Evolutionary conservation across 2,888 invertebrate species (phyloP), one percentile per base, ranked within the genome.

Genomic region (Parnassius apollo): DNA sequence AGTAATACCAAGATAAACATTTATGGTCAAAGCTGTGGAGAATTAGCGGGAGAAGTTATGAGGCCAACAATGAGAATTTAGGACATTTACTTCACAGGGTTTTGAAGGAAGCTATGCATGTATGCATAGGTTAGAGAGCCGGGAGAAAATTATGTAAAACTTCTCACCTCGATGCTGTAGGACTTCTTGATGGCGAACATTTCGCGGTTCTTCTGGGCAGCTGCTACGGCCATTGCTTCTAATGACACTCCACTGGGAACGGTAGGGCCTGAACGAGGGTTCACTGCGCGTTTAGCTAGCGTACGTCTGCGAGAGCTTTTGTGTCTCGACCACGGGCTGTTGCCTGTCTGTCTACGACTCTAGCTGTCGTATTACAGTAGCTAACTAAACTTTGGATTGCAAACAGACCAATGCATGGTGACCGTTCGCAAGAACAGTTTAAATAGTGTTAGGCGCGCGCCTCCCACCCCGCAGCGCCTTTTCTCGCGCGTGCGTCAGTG

Each of bases 161-260:
- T 81, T 92, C 96, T 95, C 93, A 98, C 98, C 96, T 98, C 98
- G 88, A 98, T 97, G 93, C 97, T 98, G 94, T 98, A 98, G 72
- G 97, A 97, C 88, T 98, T 98, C 93, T 98, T 98, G 93, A 98
- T 98, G 88, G 98, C 97, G 94, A 98, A 98, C 96, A 97, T 96
- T 92, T 98, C 97, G 88, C 98, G 95, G 93, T 97, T 98, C 93
- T 97, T 97, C 93, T 97, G 97, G 71, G 97, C 97, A 86, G 97
- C 96, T 85, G 97, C 96, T 81, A 97, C 96, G 91, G 96, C 96
- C 95, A 97, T 97, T 94, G 80, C 90, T 93, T 84, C 78, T 78
- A 52, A 77, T 72, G 75, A 83, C 88, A 90, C 89, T 82, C 82
- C 86, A 88, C 86, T 84, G 82, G 93, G 88, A 88, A 90, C 84